Percentiles rank a stretch among this genome's conserved stretches.
These are phyloP conservation scores for Arnoldichthys spilopterus DNA, from an alignment of 2,797 vertebrate genomes.

Conservation along the genomic window DNA sequence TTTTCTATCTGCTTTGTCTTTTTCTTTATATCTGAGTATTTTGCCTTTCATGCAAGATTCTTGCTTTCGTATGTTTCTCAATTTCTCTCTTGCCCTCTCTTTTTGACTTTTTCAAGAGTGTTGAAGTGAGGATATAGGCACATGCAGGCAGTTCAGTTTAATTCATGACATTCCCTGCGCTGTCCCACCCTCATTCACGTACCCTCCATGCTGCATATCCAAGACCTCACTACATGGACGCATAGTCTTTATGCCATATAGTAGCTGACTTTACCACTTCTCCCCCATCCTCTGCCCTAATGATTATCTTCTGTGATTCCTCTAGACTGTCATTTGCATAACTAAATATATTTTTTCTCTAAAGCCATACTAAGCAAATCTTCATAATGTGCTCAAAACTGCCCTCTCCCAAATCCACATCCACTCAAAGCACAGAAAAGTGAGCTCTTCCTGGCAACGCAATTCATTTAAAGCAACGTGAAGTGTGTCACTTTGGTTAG, in stretches of 20 bases:
- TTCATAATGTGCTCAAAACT: conserved; percentile 32
- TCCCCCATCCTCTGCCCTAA: neutral
- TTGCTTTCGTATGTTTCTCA: too few species aligned
- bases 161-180: too few species aligned
- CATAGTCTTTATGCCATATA: neutral
- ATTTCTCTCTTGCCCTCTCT: conserved; percentile 14
- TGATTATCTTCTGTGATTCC: neutral
- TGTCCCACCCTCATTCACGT: conserved; percentile 4
- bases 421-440: conserved; percentile 37
- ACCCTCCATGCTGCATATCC: too few species aligned
- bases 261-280: neutral
- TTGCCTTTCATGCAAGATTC: neutral
- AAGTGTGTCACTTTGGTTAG: conserved; percentile 60
- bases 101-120: neutral
- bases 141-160: neutral
- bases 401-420: neutral
- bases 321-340: neutral
- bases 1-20: conserved; percentile 2
- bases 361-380: neutral
- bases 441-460: conserved; percentile 43
- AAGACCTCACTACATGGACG: too few species aligned
- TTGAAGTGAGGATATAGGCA: neutral
- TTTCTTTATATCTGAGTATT: conserved; percentile 46
- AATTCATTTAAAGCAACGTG: conserved; percentile 43
- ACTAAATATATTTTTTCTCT: neutral